Evolutionary conservation across 1,140 invertebrate genomes (phyloP).

Genomic region (Drosophila subpulchrella): DNA sequence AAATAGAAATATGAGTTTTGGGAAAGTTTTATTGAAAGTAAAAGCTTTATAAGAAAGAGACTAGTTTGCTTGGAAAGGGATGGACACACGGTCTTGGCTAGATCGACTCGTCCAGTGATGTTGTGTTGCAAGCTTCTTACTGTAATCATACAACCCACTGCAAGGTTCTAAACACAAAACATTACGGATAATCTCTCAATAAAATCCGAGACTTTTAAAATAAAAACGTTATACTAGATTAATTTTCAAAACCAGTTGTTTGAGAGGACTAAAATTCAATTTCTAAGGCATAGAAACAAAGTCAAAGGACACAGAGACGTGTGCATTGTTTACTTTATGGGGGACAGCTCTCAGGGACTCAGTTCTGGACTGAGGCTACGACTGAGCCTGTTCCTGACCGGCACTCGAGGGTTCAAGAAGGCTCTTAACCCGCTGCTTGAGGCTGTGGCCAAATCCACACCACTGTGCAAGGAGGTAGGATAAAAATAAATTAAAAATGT

Average conservation of each 20-base stretch:
- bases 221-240: too few relatives aligned
- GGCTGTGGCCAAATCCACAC: slow-evolving; percentile 58
- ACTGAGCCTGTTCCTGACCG: slow-evolving; percentile 42
- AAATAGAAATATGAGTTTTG: too few relatives aligned
- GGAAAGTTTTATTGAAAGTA: too few relatives aligned
- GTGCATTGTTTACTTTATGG: slow-evolving; percentile 16
- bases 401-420: slow-evolving; percentile 57
- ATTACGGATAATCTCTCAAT: too few relatives aligned
- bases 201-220: not conserved
- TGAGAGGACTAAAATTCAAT: not conserved
- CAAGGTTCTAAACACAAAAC: too few relatives aligned
- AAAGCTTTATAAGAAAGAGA: too few relatives aligned
- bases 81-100: too few relatives aligned
- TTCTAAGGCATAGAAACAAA: slow-evolving; percentile 2
- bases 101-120: too few relatives aligned
- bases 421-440: slow-evolving; percentile 69
- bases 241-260: not conserved
- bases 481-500: slow-evolving; percentile 81
- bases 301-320: slow-evolving; percentile 5
- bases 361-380: not conserved
- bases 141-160: too few relatives aligned
- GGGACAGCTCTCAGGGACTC: not conserved
- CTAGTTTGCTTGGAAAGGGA: too few relatives aligned
- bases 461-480: slow-evolving; percentile 29
- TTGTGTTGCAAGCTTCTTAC: too few relatives aligned